Percentiles rank a stretch among this genome's conserved stretches.
phyloP scores from a whole-genome alignment of 2,888 invertebrate species.

The Acanthococcus lagerstroemiae region DNA sequence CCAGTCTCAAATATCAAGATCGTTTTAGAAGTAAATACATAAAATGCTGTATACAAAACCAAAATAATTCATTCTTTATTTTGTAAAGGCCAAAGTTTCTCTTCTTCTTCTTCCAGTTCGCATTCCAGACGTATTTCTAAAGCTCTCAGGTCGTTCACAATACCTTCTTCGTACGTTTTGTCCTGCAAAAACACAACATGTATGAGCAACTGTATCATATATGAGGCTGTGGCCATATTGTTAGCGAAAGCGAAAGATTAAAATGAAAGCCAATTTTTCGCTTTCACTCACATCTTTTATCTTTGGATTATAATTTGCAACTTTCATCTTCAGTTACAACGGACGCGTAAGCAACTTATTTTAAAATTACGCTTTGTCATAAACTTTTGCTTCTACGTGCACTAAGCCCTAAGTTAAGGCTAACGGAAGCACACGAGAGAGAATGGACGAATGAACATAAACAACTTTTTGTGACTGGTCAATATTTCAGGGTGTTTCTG shows the following conservation, averaged over 20 bases:
- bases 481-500: too few species aligned
- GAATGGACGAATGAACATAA: too few species aligned
- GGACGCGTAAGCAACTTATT: too few species aligned
- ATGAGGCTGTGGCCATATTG: background rate
- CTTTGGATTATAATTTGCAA: too few species aligned
- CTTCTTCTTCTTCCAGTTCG: constrained; percentile 23
- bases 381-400: too few species aligned
- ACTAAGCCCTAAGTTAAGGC: too few species aligned
- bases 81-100: constrained; percentile 19
- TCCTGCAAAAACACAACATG: constrained; percentile 7
- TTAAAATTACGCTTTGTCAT: too few species aligned
- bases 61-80: background rate
- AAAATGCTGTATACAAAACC: constrained; percentile 1
- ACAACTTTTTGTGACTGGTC: too few species aligned
- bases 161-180: constrained; percentile 26
- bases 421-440: too few species aligned
- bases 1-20: background rate
- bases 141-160: constrained; percentile 15
- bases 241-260: background rate
- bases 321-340: too few species aligned
- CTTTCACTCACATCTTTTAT: too few species aligned
- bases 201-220: background rate
- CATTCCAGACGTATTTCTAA: constrained; percentile 26
- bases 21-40: background rate
- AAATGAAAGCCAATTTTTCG: background rate